Base-by-base conservation (phyloP, 2,797 vertebrate genomes). In the Dendrocincla fuliginosa region DNA sequence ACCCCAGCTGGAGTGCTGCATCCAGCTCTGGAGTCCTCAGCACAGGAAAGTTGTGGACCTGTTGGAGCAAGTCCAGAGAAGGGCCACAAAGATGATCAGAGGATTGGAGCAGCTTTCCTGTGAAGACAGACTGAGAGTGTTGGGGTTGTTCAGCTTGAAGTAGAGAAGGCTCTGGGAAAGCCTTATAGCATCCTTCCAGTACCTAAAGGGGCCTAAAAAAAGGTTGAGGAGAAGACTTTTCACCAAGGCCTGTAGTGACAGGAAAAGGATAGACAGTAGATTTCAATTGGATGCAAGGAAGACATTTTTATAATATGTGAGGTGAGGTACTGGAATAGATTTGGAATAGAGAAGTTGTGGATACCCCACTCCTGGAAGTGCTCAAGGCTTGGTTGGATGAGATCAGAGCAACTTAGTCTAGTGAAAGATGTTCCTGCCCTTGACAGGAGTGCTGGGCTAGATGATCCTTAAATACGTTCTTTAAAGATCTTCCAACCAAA, bases 91-190 rank as follows among this genome's bases (percentile, higher is more conserved):
- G 32, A 65, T 13, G 7, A 41, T 25, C 41, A 49, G 60, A 74
- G 7, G 16, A 2, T 17, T 42, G 13, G 27, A 57, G 32, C 4
- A 8, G 6, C 10, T 44, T 12, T 42, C 4, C 32, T 32, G 2
- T 15, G 17, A 10, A 67, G 49, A 32, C 0, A 0, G 14, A 4
- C 25, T 32, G 5, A 53, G 12, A 50, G 10, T 35, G 13, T 6
- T 64, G 28, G 18, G 3, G 6, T 50, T 59, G 16, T 16, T 87
- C 56, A 74, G 8, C 10, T 17, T 47, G 22, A 18, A 82, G 47
- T n/a, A 67, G 44, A 75, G 24, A 25, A 81, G 33, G 11, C 24
- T 57, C 20, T 5, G 7, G 14, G 20, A 11, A 41, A 8, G 53
- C 10, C 4, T 73, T 52, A 33, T 16, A 37, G 27, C 3, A 5